Evolutionary conservation across 1,140 invertebrate species (phyloP).

Genomic region (Papilio glaucus): DNA sequence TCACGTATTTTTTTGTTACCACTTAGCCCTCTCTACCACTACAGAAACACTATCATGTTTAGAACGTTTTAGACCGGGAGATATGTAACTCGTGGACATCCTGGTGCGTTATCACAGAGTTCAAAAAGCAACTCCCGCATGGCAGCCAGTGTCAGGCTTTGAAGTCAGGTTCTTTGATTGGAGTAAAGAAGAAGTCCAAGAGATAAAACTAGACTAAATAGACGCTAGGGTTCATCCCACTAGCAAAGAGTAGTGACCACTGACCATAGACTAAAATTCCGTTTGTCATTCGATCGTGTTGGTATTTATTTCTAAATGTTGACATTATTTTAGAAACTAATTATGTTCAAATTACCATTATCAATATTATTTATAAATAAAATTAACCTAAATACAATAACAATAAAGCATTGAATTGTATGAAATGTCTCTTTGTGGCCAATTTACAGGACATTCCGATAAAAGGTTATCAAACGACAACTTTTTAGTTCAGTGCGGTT

Average conservation of each 20-base stretch:
- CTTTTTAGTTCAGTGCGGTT: constrained; percentile 22
- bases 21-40: background rate
- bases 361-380: background rate
- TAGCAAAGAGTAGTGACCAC: too few species aligned
- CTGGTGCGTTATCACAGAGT: background rate
- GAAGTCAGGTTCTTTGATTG: too few species aligned
- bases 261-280: too few species aligned
- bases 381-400: background rate
- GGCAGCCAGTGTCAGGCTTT: background rate
- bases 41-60: background rate
- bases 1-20: background rate
- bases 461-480: constrained; percentile 46
- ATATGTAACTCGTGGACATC: background rate
- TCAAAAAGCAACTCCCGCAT: background rate
- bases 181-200: too few species aligned
- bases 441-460: constrained; percentile 33
- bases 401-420: background rate
- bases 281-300: too few species aligned
- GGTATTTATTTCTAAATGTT: too few species aligned
- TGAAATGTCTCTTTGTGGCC: background rate
- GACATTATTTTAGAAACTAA: too few species aligned
- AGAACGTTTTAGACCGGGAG: background rate
- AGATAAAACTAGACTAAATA: too few species aligned
- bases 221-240: too few species aligned
- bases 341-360: too few species aligned